phyloP scores from a whole-genome alignment of 2,113 vertebrate genomes.

The Platysternon megacephalum region DNA sequence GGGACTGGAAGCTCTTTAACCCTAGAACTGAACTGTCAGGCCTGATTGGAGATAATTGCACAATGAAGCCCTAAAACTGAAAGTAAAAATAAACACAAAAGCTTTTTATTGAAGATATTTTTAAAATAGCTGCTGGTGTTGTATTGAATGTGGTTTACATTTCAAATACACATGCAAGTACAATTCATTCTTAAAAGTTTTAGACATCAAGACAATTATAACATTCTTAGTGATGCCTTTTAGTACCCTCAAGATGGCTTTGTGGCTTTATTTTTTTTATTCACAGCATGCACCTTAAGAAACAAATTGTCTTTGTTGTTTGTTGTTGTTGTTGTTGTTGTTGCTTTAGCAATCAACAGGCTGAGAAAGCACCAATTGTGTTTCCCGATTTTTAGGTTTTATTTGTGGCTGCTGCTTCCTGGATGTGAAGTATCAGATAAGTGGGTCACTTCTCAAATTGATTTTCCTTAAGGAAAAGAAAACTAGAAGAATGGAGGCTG shows the following conservation, averaged over 20 bases:
- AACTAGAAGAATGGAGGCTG: slow-evolving; percentile 11
- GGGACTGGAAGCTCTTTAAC: slow-evolving; percentile 62
- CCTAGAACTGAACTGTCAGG: slow-evolving; percentile 33
- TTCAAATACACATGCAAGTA: background rate
- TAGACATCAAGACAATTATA: background rate
- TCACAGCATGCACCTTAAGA: background rate
- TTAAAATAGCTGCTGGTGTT: background rate
- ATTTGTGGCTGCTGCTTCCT: background rate
- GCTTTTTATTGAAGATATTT: background rate
- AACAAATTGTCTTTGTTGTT: background rate
- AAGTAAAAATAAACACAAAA: background rate
- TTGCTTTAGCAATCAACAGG: background rate
- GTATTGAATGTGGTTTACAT: slow-evolving; percentile 8
- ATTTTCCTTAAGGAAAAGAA: slow-evolving; percentile 45
- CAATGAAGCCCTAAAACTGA: slow-evolving; percentile 4
- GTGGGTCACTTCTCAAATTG: slow-evolving; percentile 1
- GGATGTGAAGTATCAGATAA: slow-evolving; percentile 23
- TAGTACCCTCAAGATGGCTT: background rate
- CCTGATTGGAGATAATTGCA: slow-evolving; percentile 26
- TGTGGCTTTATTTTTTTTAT: background rate
- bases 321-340: background rate
- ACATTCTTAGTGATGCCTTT: background rate
- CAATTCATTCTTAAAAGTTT: background rate
- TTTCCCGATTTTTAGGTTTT: background rate
- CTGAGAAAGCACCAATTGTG: background rate